Base-by-base conservation (phyloP, 2,888 invertebrate genomes). In the Eulithis prunata region DNA sequence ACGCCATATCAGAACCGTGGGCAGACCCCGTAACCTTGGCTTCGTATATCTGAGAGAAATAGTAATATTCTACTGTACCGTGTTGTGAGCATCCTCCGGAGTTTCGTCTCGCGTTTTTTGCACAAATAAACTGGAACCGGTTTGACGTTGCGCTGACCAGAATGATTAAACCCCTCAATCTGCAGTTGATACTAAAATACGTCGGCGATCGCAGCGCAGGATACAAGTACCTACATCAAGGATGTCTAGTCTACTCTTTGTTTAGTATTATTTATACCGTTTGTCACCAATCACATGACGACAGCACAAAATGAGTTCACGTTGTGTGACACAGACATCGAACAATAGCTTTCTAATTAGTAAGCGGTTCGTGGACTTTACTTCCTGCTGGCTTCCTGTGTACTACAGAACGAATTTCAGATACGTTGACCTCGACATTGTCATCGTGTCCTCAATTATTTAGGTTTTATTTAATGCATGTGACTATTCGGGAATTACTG, bases 111-210 rank as follows among this genome's bases (percentile, higher is more conserved):
- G 75, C 74, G 73, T 71, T 76, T 52, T 64, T 67, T 75, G 38
- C 80, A 83, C 85, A 85, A 85, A 82, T 80, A 81, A 81, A 79
- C 76, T 71, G 70, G 76, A 89, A 90, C 91, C 90, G 89, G 91
- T 90, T 80, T 72, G 78, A 75, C 81, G 78, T 79, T 68, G 64
- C 63, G 62, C 14, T 83, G 85, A 84, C 86, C 90, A 85, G 88
- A 89, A 89, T 89, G 85, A 89, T 86, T 86, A 87, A 49, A 85
- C 81, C 21, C 83, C 85, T 84, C 84, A 82, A 85, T 85, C 83
- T 82, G 81, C 82, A 79, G 80, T 79, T 78, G 82, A 83, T 76
- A 79, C 72, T 80, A 87, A 86, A 87, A 86, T 84, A 83, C 78
- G 77, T 49, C 66, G 68, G 43, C 65, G 49, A 68, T 45, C 68